Base-by-base conservation (phyloP, 2,113 vertebrate genomes). In the Holacanthus passer region DNA sequence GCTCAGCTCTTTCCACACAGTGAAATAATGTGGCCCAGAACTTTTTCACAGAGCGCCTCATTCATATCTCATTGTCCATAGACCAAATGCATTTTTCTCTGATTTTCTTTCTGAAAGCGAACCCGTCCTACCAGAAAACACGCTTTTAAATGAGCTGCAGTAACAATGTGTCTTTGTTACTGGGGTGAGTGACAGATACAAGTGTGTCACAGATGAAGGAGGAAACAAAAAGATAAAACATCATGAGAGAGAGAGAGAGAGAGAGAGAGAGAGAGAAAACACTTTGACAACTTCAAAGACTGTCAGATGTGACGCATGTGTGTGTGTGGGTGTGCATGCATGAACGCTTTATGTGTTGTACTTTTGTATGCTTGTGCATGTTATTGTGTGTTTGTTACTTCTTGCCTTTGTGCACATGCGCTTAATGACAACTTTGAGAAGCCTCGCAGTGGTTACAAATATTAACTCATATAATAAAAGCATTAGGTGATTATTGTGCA, bases 151-250 rank as follows among this genome's bases (percentile, higher is more conserved):
- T 79, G 70, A 79, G 82, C 72, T 53, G 58, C 58, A 43, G 62
- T 52, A 84, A 88, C 83, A 91, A 87, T 74, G 73, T 22, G 58
- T 85, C 90, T 89, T 91, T 92, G 87, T 91, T 85, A 53, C 65
- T 0, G 37, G 43, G 68, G 63, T 88, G 87, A 90, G 53, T 79
- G 85, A 79, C 84, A 75, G 83, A 86, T 62, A 66, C 75, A 77
- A 77, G 87, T 73, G 67, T 78, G 81, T 63, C 80, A 68, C 58
- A 69, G 82, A 83, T 62, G 76, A 85, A 83, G 53, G 39, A 48
- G 27, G 67, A 48, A 74, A 81, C 53, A 82, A 76, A 82, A 67
- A 74, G 58, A 84, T 77, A 69, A 89, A 90, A 86, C 77, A 88
- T 86, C 67, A 89, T 76, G 45, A 85, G 70, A 87, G 70, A 48